Evolutionary conservation across 2,888 invertebrate genomes (phyloP), one percentile per base, ranked within the genome.

Genomic region (Apamea epomidion): DNA sequence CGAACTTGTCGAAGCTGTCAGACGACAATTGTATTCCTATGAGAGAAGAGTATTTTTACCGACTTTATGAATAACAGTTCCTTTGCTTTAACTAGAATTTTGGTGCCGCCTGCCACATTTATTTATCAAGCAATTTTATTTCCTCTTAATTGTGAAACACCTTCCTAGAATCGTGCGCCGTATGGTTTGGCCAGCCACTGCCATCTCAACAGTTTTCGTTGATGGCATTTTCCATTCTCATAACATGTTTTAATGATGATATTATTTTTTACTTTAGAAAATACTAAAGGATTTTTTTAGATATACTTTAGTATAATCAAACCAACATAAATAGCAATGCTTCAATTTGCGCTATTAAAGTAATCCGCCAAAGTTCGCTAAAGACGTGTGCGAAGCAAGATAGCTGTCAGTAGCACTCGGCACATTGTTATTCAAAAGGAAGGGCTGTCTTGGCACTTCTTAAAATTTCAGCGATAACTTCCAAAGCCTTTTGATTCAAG

Each of bases 401-500:
- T 16, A 60, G 16, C 51, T 45, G 51, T n/a, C 45, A 54, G 29
- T 18, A 74, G 58, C 58, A 65, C 37, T 65, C 29, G 14, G 42
- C 42, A 51, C 58, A 82, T 81, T 76, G 58, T 58, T 48, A 76
- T 82, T 76, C 64, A 70, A 68, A 75, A 48, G 16, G 48, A 75
- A 69, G 3, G 21, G 16, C 58, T 21, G 48, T n/a, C 42, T 65
- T 58, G 65, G 70, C 58, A 76, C 64, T 70, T 48, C 45, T 62
- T 70, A 60, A 82, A 76, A 76, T 76, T 82, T 51, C 12, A 79
- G 48, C 48, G 42, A 42, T 32, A 82, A 60, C 76, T 76, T 76
- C 4, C 29, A 76, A 76, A 82, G 82, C 12, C 82, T 65, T 82
- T 76, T 70, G 42, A 65, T 51, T 65, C 76, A 51, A 82, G 64